phyloP scores from a whole-genome alignment of 2,113 vertebrate genomes.

The Pituophis catenifer region DNA sequence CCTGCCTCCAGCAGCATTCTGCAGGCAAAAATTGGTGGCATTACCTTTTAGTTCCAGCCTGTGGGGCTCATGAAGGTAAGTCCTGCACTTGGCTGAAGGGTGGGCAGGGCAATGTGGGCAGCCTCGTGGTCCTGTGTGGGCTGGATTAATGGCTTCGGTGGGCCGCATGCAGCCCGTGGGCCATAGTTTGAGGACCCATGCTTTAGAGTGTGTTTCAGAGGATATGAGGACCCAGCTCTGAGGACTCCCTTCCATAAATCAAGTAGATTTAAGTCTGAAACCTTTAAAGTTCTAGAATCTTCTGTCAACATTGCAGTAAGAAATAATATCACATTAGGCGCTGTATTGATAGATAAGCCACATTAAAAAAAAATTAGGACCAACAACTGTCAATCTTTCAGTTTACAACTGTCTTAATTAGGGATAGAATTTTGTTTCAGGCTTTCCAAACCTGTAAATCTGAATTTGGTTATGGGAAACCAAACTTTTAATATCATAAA shows the following conservation, averaged over 20 bases:
- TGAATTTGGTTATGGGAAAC: neutral
- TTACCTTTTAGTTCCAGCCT: too few relatives aligned
- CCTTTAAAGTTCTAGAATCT: neutral
- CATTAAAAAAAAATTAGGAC: too few relatives aligned
- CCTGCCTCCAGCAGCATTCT: too few relatives aligned
- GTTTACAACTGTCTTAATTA: neutral
- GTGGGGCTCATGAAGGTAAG: too few relatives aligned
- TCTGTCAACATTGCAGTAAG: neutral
- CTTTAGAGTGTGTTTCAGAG: neutral
- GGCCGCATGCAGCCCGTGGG: too few relatives aligned
- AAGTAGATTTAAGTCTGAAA: neutral
- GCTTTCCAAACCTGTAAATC: neutral
- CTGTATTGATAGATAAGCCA: neutral
- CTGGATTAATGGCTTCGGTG: too few relatives aligned
- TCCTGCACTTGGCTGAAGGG: too few relatives aligned
- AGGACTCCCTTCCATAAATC: neutral
- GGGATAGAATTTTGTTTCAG: neutral
- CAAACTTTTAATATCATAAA: neutral
- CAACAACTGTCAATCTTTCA: neutral
- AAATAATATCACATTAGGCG: neutral
- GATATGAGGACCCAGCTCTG: neutral
- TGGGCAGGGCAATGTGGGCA: too few relatives aligned
- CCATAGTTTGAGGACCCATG: too few relatives aligned
- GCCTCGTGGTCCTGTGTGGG: too few relatives aligned
- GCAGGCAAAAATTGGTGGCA: too few relatives aligned